phyloP scores from a whole-genome alignment of 2,797 vertebrate species.

The Cossypha caffra region DNA sequence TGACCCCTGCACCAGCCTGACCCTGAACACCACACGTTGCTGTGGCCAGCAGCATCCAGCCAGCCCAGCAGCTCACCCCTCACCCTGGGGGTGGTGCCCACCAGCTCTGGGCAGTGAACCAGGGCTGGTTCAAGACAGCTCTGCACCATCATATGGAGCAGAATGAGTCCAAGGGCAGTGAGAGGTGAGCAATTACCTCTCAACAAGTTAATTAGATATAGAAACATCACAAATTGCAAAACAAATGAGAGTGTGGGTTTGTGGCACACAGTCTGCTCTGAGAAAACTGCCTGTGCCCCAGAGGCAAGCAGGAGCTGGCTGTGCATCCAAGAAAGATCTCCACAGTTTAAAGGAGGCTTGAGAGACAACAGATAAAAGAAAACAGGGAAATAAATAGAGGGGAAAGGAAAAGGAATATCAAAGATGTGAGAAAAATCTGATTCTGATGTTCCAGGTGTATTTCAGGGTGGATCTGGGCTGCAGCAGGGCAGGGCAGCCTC shows the following conservation, averaged over 20 bases:
- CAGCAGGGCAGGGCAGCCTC: background rate
- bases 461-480: background rate
- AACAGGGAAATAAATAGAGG: background rate
- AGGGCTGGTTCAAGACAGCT: background rate
- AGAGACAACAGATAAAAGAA: background rate
- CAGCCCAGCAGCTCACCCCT: background rate
- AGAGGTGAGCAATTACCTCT: background rate
- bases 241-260: background rate
- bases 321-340: background rate
- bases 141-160: background rate
- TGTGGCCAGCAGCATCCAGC: background rate
- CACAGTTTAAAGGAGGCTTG: background rate
- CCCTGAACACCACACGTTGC: accelerated
- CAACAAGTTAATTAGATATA: accelerated
- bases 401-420: background rate
- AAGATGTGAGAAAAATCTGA: background rate
- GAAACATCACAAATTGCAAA: background rate
- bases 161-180: background rate
- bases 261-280: accelerated
- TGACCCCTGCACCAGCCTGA: background rate
- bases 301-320: background rate
- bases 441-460: background rate
- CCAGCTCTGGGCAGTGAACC: background rate
- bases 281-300: background rate
- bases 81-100: background rate